Base-by-base conservation (phyloP, 2,113 vertebrate species). In the Seriola rivoliana region DNA sequence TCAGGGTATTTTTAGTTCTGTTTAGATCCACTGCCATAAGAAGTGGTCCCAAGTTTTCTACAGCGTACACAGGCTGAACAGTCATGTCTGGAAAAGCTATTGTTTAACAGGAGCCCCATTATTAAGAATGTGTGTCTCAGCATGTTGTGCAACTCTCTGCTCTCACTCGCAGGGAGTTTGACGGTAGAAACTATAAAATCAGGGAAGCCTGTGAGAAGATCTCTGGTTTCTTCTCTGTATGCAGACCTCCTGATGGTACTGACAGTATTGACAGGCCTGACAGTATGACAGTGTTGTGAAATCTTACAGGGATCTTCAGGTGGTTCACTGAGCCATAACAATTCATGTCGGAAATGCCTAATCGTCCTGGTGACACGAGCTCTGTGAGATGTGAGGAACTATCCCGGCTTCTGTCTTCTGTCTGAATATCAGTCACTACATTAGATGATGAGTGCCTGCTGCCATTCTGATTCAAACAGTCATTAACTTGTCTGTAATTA, bases 81-180 rank as follows among this genome's bases (percentile, higher is more conserved):
- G 52, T n/a, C 71, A 66, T 46, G 69, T 71, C 84, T 93, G 89
- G 80, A 85, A 77, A 93, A 90, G 67, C 44, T 54, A 82, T 85
- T 62, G 75, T 68, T 81, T 66, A 62, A 70, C 76, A 14, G 34
- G 40, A 68, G 68, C 69, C 46, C 55, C 64, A 68, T 90, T 66
- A 82, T 87, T 82, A 87, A 46, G 75, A 60, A 50, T 34, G 60
- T 46, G 50, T 64, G 66, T 77, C 78, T 64, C 75, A 57, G 36
- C 46, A 57, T 75, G 58, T 68, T 81, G 17, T 75, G 76, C 60
- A 59, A 59, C 66, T 74, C 66, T 74, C 66, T 83, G 64, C 63
- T 86, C 77, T 59, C 0, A 0, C 66, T 85, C 29, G 9, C 40
- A 67, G 52, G 73, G 52, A 46, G 21, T 72, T 80, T 72, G 71